Evolutionary conservation across 2,113 vertebrate species (phyloP), one percentile per base, ranked within the genome.

Genomic region (Fulmarus glacialis): DNA sequence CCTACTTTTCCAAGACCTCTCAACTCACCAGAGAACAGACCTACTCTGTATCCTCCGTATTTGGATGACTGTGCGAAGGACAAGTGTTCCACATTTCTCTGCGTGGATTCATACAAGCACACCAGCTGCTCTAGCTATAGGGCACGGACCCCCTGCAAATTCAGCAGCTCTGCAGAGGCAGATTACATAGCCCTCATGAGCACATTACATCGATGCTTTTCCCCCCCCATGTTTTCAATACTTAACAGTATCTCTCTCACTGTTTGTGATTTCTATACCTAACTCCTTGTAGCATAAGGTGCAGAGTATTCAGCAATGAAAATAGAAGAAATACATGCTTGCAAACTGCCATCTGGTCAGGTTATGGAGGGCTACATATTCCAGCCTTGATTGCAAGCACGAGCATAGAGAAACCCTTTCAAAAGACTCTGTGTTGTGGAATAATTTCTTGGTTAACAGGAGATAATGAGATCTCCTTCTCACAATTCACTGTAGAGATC

Each of bases 331-430:
- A 96, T 94, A 97, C 47, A 96, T 81, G 83, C 93, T 87, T 84
- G 91, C 90, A 95, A 94, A 94, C 87, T 95, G 93, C 96, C 97
- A 97, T 98, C 96, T 97, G 97, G 94, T 96, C 96, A 98, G 96
- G 95, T 97, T 98, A 96, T 62, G 78, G 68, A 95, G 92, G 92
- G 87, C 87, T 90, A 94, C 62, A 34, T 97, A 97, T 93, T 97
- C 95, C 97, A 97, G 95, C 97, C 96, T 96, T 86, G 82, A 96
- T 38, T 96, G 94, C 85, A 97, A 97, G 92, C 73, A 88, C 4
- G 14, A 96, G 50, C 50, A 48, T 27, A 85, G 84, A 90, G 78
- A 96, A 94, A 96, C 50, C 92, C 93, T 94, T 97, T 93, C 73
- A 78, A 90, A 96, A 96, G 71, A 43, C 45, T 93, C 40, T 73